phyloP scores from a whole-genome alignment of 2,888 invertebrate genomes.

The Pediacus dermestoides region DNA sequence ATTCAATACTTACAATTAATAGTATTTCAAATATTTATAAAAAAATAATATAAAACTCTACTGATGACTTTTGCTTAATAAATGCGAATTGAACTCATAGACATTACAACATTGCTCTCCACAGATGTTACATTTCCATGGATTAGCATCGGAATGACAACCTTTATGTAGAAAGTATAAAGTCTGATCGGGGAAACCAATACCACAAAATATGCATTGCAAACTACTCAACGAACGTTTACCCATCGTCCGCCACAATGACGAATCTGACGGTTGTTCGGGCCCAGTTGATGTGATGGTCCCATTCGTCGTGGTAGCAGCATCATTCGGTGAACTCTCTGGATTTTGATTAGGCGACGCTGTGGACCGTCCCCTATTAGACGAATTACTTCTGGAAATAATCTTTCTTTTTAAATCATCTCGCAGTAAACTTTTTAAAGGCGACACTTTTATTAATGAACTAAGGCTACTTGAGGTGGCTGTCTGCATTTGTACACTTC shows the following conservation, averaged over 20 bases:
- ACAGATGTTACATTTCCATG: slow-evolving; percentile 97
- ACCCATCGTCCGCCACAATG: slow-evolving; percentile 50
- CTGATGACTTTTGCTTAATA: slow-evolving; percentile 90
- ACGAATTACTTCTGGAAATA: slow-evolving; percentile 58
- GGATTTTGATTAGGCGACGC: slow-evolving; percentile 48
- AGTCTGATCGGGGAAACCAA: slow-evolving; percentile 93
- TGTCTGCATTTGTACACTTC: slow-evolving; percentile 47
- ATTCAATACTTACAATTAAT: background rate
- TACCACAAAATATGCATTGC: slow-evolving; percentile 88
- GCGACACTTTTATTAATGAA: slow-evolving; percentile 78
- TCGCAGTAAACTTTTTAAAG: slow-evolving; percentile 76
- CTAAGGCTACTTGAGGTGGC: slow-evolving; percentile 69
- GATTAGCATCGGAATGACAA: slow-evolving; percentile 95
- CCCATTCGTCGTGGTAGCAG: slow-evolving; percentile 49
- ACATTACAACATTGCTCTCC: slow-evolving; percentile 92
- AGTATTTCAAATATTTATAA: background rate
- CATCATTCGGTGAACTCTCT: slow-evolving; percentile 51
- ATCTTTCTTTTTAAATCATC: slow-evolving; percentile 81
- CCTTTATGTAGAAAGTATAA: slow-evolving; percentile 96
- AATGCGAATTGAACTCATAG: slow-evolving; percentile 95
- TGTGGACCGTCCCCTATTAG: slow-evolving; percentile 47
- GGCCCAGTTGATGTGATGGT: slow-evolving; percentile 73
- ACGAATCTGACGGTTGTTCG: slow-evolving; percentile 51
- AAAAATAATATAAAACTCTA: slow-evolving; percentile 21
- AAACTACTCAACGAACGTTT: slow-evolving; percentile 57